Percentiles rank a stretch among this genome's conserved stretches.
Evolutionary conservation across 2,888 invertebrate species (phyloP).

Genomic region (Chymomyza fuscimana): DNA sequence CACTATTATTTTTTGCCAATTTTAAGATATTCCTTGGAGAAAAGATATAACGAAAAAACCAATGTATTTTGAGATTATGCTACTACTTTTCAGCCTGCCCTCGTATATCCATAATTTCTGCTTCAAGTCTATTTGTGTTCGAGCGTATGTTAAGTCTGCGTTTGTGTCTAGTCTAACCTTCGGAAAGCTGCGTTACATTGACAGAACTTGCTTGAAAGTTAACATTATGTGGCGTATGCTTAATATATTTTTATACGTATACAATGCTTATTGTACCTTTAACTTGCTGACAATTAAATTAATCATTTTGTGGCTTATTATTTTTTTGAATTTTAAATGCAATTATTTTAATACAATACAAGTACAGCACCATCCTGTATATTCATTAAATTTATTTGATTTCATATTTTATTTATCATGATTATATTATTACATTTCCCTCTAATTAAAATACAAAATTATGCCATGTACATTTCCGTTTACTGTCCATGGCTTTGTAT

Average conservation of each 20-base stretch:
- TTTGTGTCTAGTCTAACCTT: slow-evolving; percentile 1
- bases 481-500: neutral
- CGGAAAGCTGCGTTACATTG: slow-evolving; percentile 27
- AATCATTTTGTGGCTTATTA: neutral
- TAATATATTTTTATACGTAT: slow-evolving; percentile 4
- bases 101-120: slow-evolving; percentile 40
- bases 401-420: slow-evolving; percentile 33
- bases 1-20: too few relatives aligned
- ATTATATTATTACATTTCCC: slow-evolving; percentile 30
- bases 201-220: slow-evolving; percentile 35
- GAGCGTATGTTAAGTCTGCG: slow-evolving; percentile 19
- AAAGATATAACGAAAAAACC: too few relatives aligned
- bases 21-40: too few relatives aligned
- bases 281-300: neutral
- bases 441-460: slow-evolving; percentile 44
- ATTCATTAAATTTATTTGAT: slow-evolving; percentile 38
- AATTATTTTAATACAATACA: slow-evolving; percentile 1
- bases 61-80: too few relatives aligned
- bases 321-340: neutral
- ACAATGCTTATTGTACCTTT: neutral
- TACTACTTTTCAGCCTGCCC: too few relatives aligned
- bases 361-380: slow-evolving; percentile 26
- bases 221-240: slow-evolving; percentile 34
- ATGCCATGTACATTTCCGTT: slow-evolving; percentile 41
- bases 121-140: neutral